A percentile compares a stretch with the other conserved stretches of the same genome.
phyloP scores from a whole-genome alignment of 2,888 invertebrate species.

The Callinectes sapidus region DNA sequence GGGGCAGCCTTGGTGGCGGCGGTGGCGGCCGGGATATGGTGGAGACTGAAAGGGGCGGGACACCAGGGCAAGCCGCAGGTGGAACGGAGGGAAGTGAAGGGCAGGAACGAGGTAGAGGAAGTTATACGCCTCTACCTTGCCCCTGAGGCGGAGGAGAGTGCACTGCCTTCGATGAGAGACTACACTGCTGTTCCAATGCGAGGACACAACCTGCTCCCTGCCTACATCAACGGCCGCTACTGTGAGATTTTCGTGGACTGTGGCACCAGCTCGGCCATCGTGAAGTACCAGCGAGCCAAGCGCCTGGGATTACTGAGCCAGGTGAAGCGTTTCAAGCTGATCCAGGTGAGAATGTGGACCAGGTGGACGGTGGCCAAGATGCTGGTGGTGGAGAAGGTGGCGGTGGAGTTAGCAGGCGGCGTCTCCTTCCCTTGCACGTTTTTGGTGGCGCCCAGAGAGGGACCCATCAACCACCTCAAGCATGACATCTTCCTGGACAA shows the following conservation, averaged over 20 bases:
- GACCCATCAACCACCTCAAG: not conserved
- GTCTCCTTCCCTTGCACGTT: constrained; percentile 34
- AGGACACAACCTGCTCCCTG: not conserved
- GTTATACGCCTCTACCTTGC: constrained; percentile 4
- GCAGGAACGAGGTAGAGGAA: not conserved
- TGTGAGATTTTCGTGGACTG: constrained; percentile 17
- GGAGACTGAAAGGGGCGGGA: not conserved
- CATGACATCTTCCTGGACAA: constrained; percentile 13
- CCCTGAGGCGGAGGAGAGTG: not conserved
- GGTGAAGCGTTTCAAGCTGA: not conserved
- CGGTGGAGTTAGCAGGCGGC: constrained; percentile 5
- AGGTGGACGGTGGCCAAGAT: not conserved
- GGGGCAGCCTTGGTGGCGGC: not conserved
- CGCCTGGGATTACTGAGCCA: not conserved
- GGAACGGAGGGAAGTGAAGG: not conserved
- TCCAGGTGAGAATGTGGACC: not conserved
- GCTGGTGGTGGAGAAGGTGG: not conserved
- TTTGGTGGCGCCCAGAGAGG: constrained; percentile 5
- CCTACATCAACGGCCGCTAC: not conserved
- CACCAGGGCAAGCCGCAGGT: not conserved
- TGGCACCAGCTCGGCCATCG: constrained; percentile 10
- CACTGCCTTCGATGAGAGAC: not conserved
- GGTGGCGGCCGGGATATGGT: not conserved
- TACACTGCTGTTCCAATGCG: not conserved
- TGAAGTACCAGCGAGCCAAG: not conserved